Evolutionary conservation across 2,888 invertebrate genomes (phyloP).

Genomic region (Drosophila niveifrons): DNA sequence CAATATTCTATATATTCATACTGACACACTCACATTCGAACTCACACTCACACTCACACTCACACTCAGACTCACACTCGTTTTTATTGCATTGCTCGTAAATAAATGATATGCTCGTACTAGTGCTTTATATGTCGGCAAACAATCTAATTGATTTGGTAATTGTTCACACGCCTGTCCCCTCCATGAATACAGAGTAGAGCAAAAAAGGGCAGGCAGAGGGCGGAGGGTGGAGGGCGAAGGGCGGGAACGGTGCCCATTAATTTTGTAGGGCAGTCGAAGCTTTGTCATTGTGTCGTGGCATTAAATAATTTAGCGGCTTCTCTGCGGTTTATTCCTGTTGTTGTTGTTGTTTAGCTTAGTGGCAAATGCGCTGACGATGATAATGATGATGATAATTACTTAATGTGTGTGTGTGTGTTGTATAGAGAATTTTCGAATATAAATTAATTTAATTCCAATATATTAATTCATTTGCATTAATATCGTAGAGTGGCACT

Average conservation of each 20-base stretch:
- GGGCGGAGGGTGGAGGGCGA: not conserved
- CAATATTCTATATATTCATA: not conserved
- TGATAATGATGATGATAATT: too few relatives aligned
- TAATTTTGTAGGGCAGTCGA: conserved; percentile 34
- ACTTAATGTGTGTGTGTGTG: too few relatives aligned
- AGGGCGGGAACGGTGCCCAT: conserved; percentile 14
- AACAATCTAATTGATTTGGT: conserved; percentile 55
- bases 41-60: too few relatives aligned
- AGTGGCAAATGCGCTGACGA: not conserved
- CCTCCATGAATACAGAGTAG: not conserved
- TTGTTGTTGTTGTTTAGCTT: not conserved
- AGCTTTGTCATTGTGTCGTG: conserved; percentile 47
- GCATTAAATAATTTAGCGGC: conserved; percentile 52
- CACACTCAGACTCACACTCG: not conserved
- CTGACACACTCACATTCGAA: too few relatives aligned
- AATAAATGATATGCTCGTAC: conserved; percentile 26
- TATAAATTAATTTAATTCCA: too few relatives aligned
- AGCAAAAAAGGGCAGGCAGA: not conserved
- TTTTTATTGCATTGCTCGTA: conserved; percentile 22
- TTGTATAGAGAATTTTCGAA: too few relatives aligned
- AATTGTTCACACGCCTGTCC: conserved; percentile 47
- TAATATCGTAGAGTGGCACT: too few relatives aligned
- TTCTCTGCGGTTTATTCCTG: conserved; percentile 29
- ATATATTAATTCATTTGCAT: too few relatives aligned
- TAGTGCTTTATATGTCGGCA: conserved; percentile 18